Conservation (phyloP, 1,140 invertebrate species). For the Lycorma delicatula region DNA sequence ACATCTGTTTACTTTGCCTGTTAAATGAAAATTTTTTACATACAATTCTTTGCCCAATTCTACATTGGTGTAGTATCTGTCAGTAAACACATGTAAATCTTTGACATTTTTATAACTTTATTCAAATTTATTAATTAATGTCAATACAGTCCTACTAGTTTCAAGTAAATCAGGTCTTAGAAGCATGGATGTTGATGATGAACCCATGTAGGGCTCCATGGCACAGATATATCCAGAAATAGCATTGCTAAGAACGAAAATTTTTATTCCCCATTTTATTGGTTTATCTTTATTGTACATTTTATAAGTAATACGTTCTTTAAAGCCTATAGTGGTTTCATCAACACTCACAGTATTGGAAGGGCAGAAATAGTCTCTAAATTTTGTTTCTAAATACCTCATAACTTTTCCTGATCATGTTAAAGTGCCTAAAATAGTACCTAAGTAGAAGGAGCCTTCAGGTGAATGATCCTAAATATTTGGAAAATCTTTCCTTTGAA, state of each 20-base stretch:
- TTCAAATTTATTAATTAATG: background rate
- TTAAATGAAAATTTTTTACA: background rate
- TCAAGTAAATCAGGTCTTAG: background rate
- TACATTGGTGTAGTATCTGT: conserved; percentile 12
- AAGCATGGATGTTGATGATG: background rate
- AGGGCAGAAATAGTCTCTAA: background rate
- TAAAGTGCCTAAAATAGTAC: background rate
- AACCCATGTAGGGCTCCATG: conserved; percentile 11
- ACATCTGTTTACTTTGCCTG: conserved; percentile 2
- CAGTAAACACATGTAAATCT: conserved; percentile 3
- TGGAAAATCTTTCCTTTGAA: conserved; percentile 3
- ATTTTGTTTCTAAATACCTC: conserved; percentile 2
- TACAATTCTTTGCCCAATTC: conserved; percentile 3
- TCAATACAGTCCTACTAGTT: background rate
- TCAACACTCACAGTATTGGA: background rate
- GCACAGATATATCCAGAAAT: conserved; percentile 12
- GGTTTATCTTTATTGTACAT: conserved; percentile 9
- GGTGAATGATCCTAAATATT: conserved; percentile 1
- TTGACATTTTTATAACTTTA: background rate
- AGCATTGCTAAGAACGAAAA: conserved; percentile 4
- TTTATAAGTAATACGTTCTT: conserved; percentile 9
- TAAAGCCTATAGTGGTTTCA: conserved; percentile 6
- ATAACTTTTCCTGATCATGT: conserved; percentile 1
- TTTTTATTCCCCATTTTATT: conserved; percentile 13
- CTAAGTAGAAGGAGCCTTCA: background rate